Conservation (phyloP, 2,113 vertebrate genomes). For the Stegastes partitus region DNA sequence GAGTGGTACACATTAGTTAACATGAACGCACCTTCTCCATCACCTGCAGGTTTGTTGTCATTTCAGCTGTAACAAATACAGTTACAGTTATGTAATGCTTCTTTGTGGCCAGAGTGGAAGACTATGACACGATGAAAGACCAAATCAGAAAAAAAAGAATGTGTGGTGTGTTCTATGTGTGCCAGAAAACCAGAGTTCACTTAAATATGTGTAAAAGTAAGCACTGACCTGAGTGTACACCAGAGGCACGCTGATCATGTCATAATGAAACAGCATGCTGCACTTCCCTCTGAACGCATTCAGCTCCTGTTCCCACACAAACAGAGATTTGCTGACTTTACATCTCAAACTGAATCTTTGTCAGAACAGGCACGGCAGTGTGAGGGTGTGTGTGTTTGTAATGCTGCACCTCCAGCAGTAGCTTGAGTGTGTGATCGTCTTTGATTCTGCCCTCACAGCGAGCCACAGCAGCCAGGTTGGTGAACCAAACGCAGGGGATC, state of each 20-base stretch:
- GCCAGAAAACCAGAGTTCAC: neutral
- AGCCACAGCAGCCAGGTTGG: conserved; percentile 90
- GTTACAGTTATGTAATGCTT: too few relatives aligned
- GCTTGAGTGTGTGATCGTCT: conserved; percentile 91
- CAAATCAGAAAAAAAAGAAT: too few relatives aligned
- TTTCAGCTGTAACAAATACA: conserved; percentile 6
- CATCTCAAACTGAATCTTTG: neutral
- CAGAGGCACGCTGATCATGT: conserved; percentile 93
- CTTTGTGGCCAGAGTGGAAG: too few relatives aligned
- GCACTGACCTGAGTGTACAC: conserved; percentile 92
- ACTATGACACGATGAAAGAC: too few relatives aligned
- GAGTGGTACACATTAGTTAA: neutral
- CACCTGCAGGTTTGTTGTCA: neutral
- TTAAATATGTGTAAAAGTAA: accelerated
- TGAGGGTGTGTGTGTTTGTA: neutral
- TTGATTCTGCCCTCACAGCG: conserved; percentile 90
- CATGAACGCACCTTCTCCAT: neutral
- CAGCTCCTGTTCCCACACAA: conserved; percentile 85
- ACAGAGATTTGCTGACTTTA: conserved; percentile 13
- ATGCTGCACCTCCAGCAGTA: conserved; percentile 89
- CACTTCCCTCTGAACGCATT: conserved; percentile 90
- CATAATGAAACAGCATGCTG: conserved; percentile 93
- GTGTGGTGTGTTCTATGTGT: too few relatives aligned
- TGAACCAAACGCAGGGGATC: conserved; percentile 95
- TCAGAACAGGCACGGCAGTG: neutral